Percentiles rank a stretch among this genome's conserved stretches.
These are phyloP conservation scores for Anguilla marmorata DNA, from an alignment of 2,797 vertebrate genomes.

Conservation along the genomic window DNA sequence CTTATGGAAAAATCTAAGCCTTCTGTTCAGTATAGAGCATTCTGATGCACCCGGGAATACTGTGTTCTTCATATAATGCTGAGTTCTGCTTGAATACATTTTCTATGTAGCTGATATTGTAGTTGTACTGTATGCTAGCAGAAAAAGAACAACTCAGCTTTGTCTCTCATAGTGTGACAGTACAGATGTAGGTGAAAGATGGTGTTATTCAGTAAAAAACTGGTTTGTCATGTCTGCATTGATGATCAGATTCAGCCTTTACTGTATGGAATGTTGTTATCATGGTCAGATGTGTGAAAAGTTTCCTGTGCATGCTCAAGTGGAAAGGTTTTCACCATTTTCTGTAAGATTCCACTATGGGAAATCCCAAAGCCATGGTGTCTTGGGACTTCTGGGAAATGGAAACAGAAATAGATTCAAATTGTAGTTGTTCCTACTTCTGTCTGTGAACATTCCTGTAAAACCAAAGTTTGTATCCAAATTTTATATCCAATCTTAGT, in stretches of 20 bases:
- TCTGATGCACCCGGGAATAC: neutral
- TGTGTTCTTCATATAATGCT: neutral
- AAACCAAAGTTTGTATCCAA: neutral
- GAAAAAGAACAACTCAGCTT: neutral
- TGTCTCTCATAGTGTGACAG: neutral
- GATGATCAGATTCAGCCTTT: neutral
- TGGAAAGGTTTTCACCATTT: neutral
- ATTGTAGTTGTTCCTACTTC: neutral
- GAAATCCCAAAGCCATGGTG: neutral
- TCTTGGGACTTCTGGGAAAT: neutral
- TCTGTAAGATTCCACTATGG: neutral
- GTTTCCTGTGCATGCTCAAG: neutral
- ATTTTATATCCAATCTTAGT: neutral
- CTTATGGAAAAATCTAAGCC: neutral
- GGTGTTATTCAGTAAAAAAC: neutral
- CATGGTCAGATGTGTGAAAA: neutral
- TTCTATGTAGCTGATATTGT: neutral
- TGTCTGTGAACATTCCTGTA: neutral
- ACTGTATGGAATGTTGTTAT: slow-evolving; percentile 15
- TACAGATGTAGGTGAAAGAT: slow-evolving; percentile 2
- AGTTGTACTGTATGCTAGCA: neutral
- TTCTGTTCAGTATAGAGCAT: neutral
- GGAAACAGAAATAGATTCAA: neutral
- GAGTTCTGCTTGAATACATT: neutral
- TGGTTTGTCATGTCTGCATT: neutral